Base-by-base conservation (phyloP, 2,113 vertebrate genomes). In the Burhinus oedicnemus region DNA sequence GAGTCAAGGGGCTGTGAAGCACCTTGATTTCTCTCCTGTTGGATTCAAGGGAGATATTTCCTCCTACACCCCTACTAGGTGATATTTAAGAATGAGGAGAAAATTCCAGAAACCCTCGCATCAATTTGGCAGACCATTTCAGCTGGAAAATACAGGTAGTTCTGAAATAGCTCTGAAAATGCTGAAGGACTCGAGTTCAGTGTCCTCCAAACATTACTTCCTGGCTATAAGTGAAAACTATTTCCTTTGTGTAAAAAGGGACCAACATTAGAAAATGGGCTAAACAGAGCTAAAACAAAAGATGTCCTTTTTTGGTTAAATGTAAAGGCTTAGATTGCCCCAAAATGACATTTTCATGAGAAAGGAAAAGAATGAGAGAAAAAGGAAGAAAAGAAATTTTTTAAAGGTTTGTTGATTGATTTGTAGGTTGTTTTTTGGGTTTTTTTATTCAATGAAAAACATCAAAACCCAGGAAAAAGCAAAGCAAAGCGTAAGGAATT, bases 131-230 rank as follows among this genome's bases (percentile, higher is more conserved):
- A 80, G 62, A 76, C 27, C 21, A 36, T 69, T 94, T 94, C 45
- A 89, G 36, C 52, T 82, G 30, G 57, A 87, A 95, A 93, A 84
- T 44, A 87, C 61, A 85, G 54, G 72, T 54, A 81, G 57, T 20
- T 83, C 68, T 96, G 74, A 68, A 95, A 94, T 54, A 81, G 57
- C 20, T 79, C 68, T 96, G 74, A 76, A 95, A 94, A 87, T 32
- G 21, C 78, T 83, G 61, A 83, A 94, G 49, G 32, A 93, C 7
- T 26, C 1, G 1, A 55, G 22, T 61, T 83, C 40, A 38, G 1
- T 11, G 45, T 90, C 82, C 44, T 85, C 70, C 61, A 94, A 78
- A 69, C 23, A 61, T 40, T 76, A 32, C 40, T 45, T 49, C 44
- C 78, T 65, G 36, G 49, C 36, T 87, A 52, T 4, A 23, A 38